Conservation (phyloP, 1,140 invertebrate genomes). For the Saccostrea echinata region DNA sequence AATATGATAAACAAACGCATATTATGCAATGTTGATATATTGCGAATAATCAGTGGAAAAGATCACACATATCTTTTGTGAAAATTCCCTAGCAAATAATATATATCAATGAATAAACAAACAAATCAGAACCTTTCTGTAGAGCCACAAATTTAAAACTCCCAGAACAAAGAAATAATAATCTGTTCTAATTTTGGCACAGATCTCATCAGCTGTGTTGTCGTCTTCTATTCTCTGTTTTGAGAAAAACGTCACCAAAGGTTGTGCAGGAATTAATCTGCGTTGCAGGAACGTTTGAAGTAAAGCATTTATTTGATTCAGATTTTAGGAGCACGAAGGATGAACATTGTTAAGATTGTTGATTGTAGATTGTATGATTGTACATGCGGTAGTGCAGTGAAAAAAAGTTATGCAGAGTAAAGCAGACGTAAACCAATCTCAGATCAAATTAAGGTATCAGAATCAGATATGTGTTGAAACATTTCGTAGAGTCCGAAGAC, state of each 20-base stretch:
- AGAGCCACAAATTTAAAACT: slow-evolving; percentile 4
- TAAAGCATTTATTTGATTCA: background rate
- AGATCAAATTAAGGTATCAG: background rate
- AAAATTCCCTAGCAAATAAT: background rate
- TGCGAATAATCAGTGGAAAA: background rate
- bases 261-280: slow-evolving; percentile 42
- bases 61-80: background rate
- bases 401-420: background rate
- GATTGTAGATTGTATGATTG: no score
- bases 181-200: slow-evolving; percentile 28
- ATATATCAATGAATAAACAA: background rate
- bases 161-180: slow-evolving; percentile 14
- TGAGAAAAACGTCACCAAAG: slow-evolving; percentile 52
- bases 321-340: background rate
- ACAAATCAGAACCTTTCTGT: background rate
- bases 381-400: background rate
- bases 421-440: background rate
- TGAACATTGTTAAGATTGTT: no score
- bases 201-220: slow-evolving; percentile 45
- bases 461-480: background rate
- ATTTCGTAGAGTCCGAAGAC: background rate
- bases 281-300: background rate
- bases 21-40: slow-evolving; percentile 18
- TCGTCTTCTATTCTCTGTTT: slow-evolving; percentile 41
- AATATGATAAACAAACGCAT: background rate